Base-by-base conservation (phyloP, 1,140 invertebrate genomes). In the Nixonia krombeini region DNA sequence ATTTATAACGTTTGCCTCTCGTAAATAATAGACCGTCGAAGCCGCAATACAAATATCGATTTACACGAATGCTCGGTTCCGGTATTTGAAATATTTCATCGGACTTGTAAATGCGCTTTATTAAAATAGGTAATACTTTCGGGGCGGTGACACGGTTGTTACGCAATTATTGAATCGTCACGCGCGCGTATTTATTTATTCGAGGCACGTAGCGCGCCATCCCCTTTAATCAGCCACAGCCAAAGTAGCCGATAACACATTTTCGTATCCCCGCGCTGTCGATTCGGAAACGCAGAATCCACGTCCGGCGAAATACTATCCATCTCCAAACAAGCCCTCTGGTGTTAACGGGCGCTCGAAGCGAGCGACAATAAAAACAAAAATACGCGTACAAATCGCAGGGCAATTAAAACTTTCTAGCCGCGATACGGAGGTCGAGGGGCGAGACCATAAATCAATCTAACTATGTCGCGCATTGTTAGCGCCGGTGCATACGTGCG, bases 331-430 rank as follows among this genome's bases (percentile, higher is more conserved):
- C 49, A 46, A 63, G 29, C 18, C 38, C 58, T 40, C 50, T 16
- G 40, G 51, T 18, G 38, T 53, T 35, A 44, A 51, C 47, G 38
- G 29, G 38, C 17, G 16, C 37, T 41, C 50, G 28, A 21, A 23
- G 37, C 16, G 15, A 40, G 38, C 23, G 38, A 53, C n/a, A 18
- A 40, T 21, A 18, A 18, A n/a, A 17, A 35, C n/a, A 40, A 18
- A 40, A 40, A 37, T 37, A 37, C 35, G 3, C 35, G 35, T 37
- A 16, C 35, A 16, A 16, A 52, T 52, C 28, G 50, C 26, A 46
- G 40, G 44, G 44, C 66, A 64, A 70, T 70, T 70, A 64, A 70
- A 65, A 65, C 33, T 65, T 70, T 64, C 55, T 56, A 62, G 53
- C 44, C 37, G 44, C 33, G 40, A 33, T 9, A 44, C 31, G 26